Evolutionary conservation across 2,888 invertebrate species (phyloP), one percentile per base, ranked within the genome.

Genomic region (Leistus spinibarbis): DNA sequence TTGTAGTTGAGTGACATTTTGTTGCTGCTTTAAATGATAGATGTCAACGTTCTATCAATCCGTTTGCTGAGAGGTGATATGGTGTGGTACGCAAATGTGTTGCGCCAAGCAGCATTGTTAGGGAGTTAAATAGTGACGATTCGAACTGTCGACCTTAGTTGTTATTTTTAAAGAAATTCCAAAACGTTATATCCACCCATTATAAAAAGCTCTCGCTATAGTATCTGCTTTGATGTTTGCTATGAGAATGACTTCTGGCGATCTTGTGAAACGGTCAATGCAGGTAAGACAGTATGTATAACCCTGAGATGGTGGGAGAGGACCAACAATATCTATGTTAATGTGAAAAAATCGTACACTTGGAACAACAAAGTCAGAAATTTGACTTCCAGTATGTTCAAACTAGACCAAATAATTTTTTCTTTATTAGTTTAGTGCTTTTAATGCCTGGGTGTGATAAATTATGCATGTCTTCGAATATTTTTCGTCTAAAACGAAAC

Each of bases 1-100:
- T 54, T 5, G 76, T 75, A 0, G 68, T 70, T 0, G 76, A 66
- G 54, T 82, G 80, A 68, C 78, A 79, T 67, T 57, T 77, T 10
- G 82, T 76, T 7, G 82, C 80, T 5, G 80, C 75, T 76, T 83
- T 83, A 1, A 83, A 73, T n/a, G 77, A 76, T 7, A 82, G 76
- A 68, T 82, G 81, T 20, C 79, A 78, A 3, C 81, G 70, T 71
- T 83, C 81, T 1, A 83, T 76, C 66, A 82, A 79, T 0, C 84
- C 85, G 69, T 86, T 86, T 0, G 83, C 78, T 60, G 80, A 79
- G 5, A 84, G 81, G 69, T 84, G 82, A 69, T 84, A 83, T 1
- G 82, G 77, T 0, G 82, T 82, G 2, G 81, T 83, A 53, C 79
- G 73, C 0, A 77, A 69, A 10, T 76, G 77, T 13, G 79, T n/a